Base-by-base conservation (phyloP, 2,113 vertebrate species). In the Raphicerus campestris region DNA sequence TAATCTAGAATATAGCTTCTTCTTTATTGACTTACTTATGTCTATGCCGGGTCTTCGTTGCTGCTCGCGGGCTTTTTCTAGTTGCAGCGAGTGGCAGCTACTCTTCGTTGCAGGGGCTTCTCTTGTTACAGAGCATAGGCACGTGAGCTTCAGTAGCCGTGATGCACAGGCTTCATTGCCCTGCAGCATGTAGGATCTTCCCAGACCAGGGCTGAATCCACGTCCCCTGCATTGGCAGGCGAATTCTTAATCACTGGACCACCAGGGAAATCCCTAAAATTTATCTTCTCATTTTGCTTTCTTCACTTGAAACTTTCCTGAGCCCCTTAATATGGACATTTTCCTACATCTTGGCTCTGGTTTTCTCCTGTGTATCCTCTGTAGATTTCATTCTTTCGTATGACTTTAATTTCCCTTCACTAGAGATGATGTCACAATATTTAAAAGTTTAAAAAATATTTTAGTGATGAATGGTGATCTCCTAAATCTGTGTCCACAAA, bases 401-500 rank as follows among this genome's bases (percentile, higher is more conserved):
- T 86, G 20, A 53, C 16, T 70, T 93, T 90, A 87, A 28, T 56
- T 45, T 55, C 28, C 24, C 24, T 28, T 82, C 4, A 1, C 16
- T 78, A 42, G 28, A 86, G 45, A 55, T 77, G 47, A 78, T 56
- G 91, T 89, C 61, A 61, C 51, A 58, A 85, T 80, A 56, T 78
- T 28, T 39, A 47, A 30, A 10, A 14, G 26, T 80, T 95, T 84
- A 22, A 99, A 99, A 99, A 99, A 99, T 99, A 99, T 99, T 99
- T 99, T 99, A 99, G 99, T 99, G 99, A 99, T 99, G 99, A 99
- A 99, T 99, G 99, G 99, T 99, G 99, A 99, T 99, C 98, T 99
- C 99, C 99, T 99, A 99, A 99, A 99, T 99, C 99, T 99, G 99
- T 99, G 99, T 99, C 99, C 99, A 99, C 99, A 99, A 99, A 99